Percentiles rank a stretch among this genome's conserved stretches.
Evolutionary conservation across 2,888 invertebrate species (phyloP).

Genomic region (Hypolimnas misippus): DNA sequence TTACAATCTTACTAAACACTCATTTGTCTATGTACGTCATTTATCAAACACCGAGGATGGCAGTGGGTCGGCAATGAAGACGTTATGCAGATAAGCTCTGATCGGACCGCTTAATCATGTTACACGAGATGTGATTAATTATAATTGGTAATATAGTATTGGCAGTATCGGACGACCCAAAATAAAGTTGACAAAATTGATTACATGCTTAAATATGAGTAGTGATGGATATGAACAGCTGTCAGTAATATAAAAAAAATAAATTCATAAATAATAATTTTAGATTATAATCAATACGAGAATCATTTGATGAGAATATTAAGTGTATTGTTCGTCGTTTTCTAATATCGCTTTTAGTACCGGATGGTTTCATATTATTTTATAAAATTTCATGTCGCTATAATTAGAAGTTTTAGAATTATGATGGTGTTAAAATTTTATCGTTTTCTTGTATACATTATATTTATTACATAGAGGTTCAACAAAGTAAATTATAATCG

Average conservation of each 20-base stretch:
- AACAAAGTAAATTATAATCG: background rate
- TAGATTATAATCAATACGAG: background rate
- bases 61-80: conserved; percentile 31
- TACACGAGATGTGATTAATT: conserved; percentile 28
- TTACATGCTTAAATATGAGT: conserved; percentile 12
- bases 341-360: background rate
- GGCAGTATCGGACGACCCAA: conserved; percentile 14
- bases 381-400: background rate
- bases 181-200: conserved; percentile 21
- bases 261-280: background rate
- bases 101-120: conserved; percentile 28
- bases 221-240: background rate
- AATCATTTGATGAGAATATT: too few relatives aligned
- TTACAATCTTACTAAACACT: too few relatives aligned
- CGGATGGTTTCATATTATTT: background rate
- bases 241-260: background rate
- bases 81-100: conserved; percentile 27
- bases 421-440: conserved; percentile 6
- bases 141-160: conserved; percentile 14
- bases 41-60: conserved; percentile 1
- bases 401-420: background rate
- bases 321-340: too few relatives aligned
- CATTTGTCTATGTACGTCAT: conserved; percentile 5
- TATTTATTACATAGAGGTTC: background rate
- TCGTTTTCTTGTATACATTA: background rate